Evolutionary conservation across 2,888 invertebrate genomes (phyloP).

Genomic region (Tinea pellionella): DNA sequence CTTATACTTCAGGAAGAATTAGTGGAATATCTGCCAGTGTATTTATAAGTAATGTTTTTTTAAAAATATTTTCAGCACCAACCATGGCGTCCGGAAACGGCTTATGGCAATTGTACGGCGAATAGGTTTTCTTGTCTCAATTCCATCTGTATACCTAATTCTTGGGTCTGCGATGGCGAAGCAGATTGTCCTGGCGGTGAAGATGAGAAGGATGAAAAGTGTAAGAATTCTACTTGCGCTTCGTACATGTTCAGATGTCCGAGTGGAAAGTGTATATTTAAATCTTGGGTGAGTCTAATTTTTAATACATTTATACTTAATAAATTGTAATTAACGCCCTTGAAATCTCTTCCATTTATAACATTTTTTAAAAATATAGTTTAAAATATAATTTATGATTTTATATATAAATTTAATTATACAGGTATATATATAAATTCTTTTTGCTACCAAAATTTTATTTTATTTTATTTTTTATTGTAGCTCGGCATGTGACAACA

Average conservation of each 20-base stretch:
- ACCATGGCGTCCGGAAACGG: conserved; percentile 28
- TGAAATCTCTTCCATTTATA: too few species aligned
- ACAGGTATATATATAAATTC: too few species aligned
- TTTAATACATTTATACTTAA: not conserved
- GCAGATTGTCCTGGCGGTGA: conserved; percentile 80
- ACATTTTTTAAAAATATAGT: too few species aligned
- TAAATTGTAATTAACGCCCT: not conserved
- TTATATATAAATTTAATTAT: too few species aligned
- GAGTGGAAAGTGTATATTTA: conserved; percentile 65
- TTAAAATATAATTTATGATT: too few species aligned
- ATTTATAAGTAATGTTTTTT: not conserved
- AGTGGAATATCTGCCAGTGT: too few species aligned
- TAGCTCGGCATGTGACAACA: too few species aligned
- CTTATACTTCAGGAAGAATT: too few species aligned
- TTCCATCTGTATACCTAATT: conserved; percentile 71
- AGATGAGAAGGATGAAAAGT: conserved; percentile 75
- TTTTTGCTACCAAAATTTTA: too few species aligned
- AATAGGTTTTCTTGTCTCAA: conserved; percentile 47
- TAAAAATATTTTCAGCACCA: conserved; percentile 17
- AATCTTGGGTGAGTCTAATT: conserved; percentile 61
- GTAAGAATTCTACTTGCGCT: conserved; percentile 75
- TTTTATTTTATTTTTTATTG: too few species aligned
- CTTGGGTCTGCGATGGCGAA: conserved; percentile 85
- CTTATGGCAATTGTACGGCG: conserved; percentile 28
- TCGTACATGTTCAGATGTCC: conserved; percentile 79